Conservation (phyloP, 2,888 invertebrate genomes). For the Helleia helle region DNA sequence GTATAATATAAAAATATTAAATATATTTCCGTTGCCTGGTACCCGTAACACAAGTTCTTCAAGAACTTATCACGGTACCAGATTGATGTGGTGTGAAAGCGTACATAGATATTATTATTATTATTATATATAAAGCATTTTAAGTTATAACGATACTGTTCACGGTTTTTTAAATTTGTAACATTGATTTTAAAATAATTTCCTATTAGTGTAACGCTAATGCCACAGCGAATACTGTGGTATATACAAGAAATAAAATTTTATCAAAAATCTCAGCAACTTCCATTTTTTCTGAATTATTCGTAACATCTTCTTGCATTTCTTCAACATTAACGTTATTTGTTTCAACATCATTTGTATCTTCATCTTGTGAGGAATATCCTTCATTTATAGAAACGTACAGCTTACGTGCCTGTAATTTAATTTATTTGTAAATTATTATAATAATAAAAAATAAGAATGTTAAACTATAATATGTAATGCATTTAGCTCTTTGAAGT, state of each 20-base stretch:
- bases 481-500: no score
- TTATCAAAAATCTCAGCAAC: conserved; percentile 49
- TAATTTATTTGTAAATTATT: not conserved
- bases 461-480: no score
- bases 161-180: not conserved
- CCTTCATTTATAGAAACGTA: conserved; percentile 42
- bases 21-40: no score
- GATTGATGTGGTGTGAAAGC: no score
- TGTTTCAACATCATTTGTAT: conserved; percentile 25
- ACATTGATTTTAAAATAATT: no score
- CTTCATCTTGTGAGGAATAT: conserved; percentile 44
- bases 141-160: no score
- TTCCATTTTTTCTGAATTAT: conserved; percentile 36
- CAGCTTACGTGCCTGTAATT: conserved; percentile 28
- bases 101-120: no score
- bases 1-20: no score
- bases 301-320: conserved; percentile 42
- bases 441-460: not conserved
- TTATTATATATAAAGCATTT: no score
- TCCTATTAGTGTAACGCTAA: conserved; percentile 40
- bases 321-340: conserved; percentile 41
- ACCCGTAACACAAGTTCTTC: no score
- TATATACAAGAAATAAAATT: conserved; percentile 42
- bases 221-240: conserved; percentile 40
- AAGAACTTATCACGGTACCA: no score